Evolutionary conservation across 2,113 vertebrate genomes (phyloP), one percentile per base, ranked within the genome.

Genomic region (Oxygymnocypris stewartii): DNA sequence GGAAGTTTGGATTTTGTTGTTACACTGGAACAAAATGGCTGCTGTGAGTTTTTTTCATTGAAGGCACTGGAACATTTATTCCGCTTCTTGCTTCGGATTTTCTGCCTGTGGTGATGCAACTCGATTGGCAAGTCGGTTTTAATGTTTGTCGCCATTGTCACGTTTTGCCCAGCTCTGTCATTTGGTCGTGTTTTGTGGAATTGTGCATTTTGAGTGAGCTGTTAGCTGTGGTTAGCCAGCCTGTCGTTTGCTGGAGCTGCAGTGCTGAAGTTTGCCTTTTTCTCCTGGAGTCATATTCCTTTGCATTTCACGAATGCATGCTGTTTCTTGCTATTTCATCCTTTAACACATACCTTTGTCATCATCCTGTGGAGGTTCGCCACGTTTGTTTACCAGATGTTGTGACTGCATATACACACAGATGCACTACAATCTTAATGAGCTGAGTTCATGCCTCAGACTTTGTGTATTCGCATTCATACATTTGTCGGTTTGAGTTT

Each of bases 11-110:
- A 92, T 95, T 94, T 95, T 96, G 95, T 95, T 96, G 95, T 95
- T 93, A 94, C 94, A 95, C 95, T 95, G 94, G 93, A 94, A 94
- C 92, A 95, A 96, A 93, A 95, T 95, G 95, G 95, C 95, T 93
- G 94, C 94, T 90, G 91, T 91, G 93, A 95, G 93, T 94, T 95
- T 94, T 94, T 93, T 92, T 94, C 92, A 94, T 93, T 95, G 94
- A 95, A 94, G 91, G 92, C 91, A 91, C 93, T 84, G 92, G 92
- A 94, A 74, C 82, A 92, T 92, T 92, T 90, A 92, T 92, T 91
- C 84, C 89, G 89, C 90, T 92, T 86, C 82, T 88, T 85, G 90
- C 89, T 77, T 88, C 57, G 92, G 92, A 92, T 89, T 91, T 81
- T 82, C 88, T 73, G 76, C 88, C 92, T 88, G 71, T 82, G 88